phyloP scores from a whole-genome alignment of 2,797 vertebrate species.

The Amazonetta brasiliensis region DNA sequence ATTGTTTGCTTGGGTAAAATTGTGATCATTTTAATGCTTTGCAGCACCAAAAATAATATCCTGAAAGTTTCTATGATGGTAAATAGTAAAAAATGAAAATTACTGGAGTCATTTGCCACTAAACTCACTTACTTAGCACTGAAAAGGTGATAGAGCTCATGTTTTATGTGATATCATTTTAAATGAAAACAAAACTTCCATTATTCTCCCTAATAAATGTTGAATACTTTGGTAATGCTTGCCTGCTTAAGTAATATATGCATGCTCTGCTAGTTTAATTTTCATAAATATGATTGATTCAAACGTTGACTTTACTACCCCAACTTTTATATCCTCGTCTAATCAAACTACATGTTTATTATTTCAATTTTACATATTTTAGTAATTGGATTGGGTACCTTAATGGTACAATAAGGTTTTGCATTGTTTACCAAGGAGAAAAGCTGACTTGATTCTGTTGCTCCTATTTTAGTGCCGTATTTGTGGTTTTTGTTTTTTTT shows the following conservation, averaged over 20 bases:
- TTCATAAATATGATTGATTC: constrained; percentile 76
- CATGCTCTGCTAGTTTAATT: constrained; percentile 67
- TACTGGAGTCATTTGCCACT: background rate
- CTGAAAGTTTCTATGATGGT: background rate
- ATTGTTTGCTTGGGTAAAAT: background rate
- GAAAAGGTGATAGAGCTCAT: background rate
- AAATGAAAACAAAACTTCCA: background rate
- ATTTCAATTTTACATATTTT: constrained; percentile 64
- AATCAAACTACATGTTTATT: constrained; percentile 68
- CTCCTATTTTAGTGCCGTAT: constrained; percentile 33
- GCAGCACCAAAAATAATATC: background rate
- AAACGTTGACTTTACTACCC: constrained; percentile 63
- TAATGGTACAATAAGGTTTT: constrained; percentile 50
- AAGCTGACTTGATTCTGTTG: constrained; percentile 56
- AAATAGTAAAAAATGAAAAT: background rate
- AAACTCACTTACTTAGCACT: background rate
- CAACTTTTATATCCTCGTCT: constrained; percentile 68
- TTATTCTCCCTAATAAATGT: constrained; percentile 10
- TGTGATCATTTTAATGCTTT: background rate
- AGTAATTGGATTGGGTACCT: constrained; percentile 68
- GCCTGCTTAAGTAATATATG: constrained; percentile 42
- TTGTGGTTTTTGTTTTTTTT: background rate
- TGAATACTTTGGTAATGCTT: constrained; percentile 7
- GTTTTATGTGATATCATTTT: background rate
- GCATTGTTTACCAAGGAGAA: constrained; percentile 24